phyloP scores from a whole-genome alignment of 2,113 vertebrate genomes.

The Vimba vimba region DNA sequence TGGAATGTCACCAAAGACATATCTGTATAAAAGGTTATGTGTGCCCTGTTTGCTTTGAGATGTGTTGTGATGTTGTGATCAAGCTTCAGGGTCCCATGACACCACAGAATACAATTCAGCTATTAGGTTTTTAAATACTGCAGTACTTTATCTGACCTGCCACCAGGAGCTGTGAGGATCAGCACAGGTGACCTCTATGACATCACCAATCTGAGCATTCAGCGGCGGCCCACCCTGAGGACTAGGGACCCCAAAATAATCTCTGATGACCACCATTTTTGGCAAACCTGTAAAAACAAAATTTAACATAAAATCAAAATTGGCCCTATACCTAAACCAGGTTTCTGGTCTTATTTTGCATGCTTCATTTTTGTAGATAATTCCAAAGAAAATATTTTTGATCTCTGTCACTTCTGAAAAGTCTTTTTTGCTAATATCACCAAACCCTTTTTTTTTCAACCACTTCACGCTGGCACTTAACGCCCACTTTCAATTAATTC shows the following conservation, averaged over 20 bases:
- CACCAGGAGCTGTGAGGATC: constrained; percentile 92
- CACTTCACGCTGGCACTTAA: background rate
- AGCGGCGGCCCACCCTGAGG: constrained; percentile 82
- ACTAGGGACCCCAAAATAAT: constrained; percentile 83
- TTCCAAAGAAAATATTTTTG: background rate
- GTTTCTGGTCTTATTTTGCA: background rate
- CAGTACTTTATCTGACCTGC: constrained; percentile 81
- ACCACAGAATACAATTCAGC: background rate
- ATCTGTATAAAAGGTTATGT: background rate
- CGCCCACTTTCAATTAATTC: background rate
- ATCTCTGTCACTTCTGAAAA: background rate
- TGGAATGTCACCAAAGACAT: background rate
- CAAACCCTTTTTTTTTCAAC: background rate
- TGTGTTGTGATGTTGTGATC: background rate
- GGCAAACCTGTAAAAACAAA: constrained; percentile 81
- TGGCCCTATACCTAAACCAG: background rate
- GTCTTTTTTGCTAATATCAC: background rate
- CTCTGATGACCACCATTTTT: constrained; percentile 89
- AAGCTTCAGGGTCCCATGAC: background rate
- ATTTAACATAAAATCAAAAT: constrained; percentile 14
- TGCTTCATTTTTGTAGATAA: background rate
- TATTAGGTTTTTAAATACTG: background rate
- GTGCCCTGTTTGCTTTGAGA: background rate
- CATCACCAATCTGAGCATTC: constrained; percentile 85
- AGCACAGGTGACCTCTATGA: constrained; percentile 87